Evolutionary conservation across 2,888 invertebrate genomes (phyloP).

Genomic region (Phanerotoma sp.): DNA sequence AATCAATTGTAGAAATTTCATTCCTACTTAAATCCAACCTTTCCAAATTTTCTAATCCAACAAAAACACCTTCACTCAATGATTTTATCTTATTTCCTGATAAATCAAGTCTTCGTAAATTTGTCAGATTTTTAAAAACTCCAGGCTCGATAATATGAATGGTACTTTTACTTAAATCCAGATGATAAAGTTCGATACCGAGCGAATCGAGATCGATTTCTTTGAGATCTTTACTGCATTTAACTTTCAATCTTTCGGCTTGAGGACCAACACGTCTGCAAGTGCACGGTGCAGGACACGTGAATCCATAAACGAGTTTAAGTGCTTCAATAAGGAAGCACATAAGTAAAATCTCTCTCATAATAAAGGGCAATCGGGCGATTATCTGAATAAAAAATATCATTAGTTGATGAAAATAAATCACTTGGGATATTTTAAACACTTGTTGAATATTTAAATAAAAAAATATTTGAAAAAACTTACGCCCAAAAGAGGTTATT

Average conservation of each 20-base stretch:
- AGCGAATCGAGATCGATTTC: constrained; percentile 66
- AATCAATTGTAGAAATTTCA: constrained; percentile 71
- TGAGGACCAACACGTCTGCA: constrained; percentile 62
- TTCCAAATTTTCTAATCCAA: constrained; percentile 68
- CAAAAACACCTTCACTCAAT: constrained; percentile 71
- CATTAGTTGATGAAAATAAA: too few relatives aligned
- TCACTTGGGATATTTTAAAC: neutral
- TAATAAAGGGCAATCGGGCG: constrained; percentile 29
- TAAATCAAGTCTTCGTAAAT: constrained; percentile 64
- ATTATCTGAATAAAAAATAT: constrained; percentile 12
- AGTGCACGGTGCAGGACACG: constrained; percentile 62
- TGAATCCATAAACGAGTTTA: constrained; percentile 37
- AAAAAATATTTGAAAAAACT: constrained; percentile 9
- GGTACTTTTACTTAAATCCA: constrained; percentile 69
- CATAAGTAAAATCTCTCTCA: constrained; percentile 40
- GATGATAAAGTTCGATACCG: constrained; percentile 65
- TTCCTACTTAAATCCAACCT: constrained; percentile 82
- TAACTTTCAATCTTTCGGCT: constrained; percentile 64
- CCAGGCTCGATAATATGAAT: constrained; percentile 59
- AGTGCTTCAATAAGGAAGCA: constrained; percentile 40
- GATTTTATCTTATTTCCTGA: constrained; percentile 70
- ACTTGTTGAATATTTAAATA: neutral
- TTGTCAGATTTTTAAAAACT: constrained; percentile 50
- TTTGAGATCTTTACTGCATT: constrained; percentile 66
- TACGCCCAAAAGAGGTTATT: neutral